Base-by-base conservation (phyloP, 2,113 vertebrate species). In the Engystomops pustulosus region DNA sequence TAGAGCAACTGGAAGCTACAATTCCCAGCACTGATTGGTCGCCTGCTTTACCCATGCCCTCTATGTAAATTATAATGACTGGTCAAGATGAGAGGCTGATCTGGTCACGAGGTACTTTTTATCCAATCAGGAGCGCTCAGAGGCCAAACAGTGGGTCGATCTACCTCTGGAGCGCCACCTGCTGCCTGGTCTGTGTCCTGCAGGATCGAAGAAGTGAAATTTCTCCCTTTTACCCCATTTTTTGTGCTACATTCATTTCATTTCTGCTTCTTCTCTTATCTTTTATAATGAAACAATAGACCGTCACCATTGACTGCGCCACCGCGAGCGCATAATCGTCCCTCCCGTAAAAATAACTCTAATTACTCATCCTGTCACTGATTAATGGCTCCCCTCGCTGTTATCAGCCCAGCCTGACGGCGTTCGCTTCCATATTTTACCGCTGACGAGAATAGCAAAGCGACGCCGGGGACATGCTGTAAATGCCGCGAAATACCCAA, bases 311-410 rank as follows among this genome's bases (percentile, higher is more conserved):
- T 36, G 74, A 12, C 49, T 32, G 49, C 27, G 11, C 49, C 14
- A 20, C 45, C 27, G 17, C 18, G 32, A 53, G 47, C 14, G 49
- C 32, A 32, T 30, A 25, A 25, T 17, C 25, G 23, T 49, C 8
- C 27, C 44, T 18, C 70, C 41, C 10, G 49, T 77, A 77, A 58
- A 55, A 77, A 55, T 77, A 77, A 77, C 74, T 34, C 15, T 77
- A 77, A 77, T 77, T 77, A 77, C 51, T 77, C 49, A 15, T 38
- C 1, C 49, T 58, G 74, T 55, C 74, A 58, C 49, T 77, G 45
- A 77, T 38, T 77, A 58, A 77, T 77, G 74, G 51, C 34, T 55
- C 49, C 32, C 14, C 18, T n/a, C 32, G 8, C 23, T 4, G 17
- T 15, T 77, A 23, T 25, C 49, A 17, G 45, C 49, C 11, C 72